Evolutionary conservation across 2,888 invertebrate genomes (phyloP).

Genomic region (Callimorpha dominula): DNA sequence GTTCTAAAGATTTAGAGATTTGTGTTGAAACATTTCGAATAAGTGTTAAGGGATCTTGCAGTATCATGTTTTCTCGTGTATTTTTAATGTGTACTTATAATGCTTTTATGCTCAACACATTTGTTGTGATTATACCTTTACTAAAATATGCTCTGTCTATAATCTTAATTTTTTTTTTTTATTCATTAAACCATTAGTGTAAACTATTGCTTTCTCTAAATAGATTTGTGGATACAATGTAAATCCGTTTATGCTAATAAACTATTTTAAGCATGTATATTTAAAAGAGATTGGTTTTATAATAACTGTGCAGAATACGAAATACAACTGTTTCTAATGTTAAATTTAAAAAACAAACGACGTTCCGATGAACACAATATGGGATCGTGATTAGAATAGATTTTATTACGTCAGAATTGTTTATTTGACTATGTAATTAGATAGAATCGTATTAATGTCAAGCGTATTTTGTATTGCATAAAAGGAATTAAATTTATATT

Average conservation of each 20-base stretch:
- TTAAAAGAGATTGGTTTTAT: slow-evolving; percentile 1
- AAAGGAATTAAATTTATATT: slow-evolving; percentile 12
- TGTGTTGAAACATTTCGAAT: not conserved
- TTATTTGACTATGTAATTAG: slow-evolving; percentile 36
- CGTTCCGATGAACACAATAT: slow-evolving; percentile 23
- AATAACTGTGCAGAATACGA: not conserved
- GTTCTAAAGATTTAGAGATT: not conserved
- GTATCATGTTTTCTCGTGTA: too few species aligned
- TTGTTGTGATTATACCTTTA: not conserved
- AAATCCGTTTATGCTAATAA: not conserved
- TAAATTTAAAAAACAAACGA: slow-evolving; percentile 32
- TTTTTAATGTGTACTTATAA: too few species aligned
- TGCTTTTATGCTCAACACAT: not conserved
- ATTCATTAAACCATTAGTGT: not conserved
- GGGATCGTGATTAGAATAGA: slow-evolving; percentile 39
- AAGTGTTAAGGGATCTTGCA: not conserved
- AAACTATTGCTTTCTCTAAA: not conserved
- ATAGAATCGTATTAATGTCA: slow-evolving; percentile 32
- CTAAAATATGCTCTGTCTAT: not conserved
- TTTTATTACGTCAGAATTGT: slow-evolving; percentile 32
- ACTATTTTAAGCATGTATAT: not conserved
- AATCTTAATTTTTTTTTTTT: not conserved
- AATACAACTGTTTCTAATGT: slow-evolving; percentile 13
- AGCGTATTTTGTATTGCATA: slow-evolving; percentile 12
- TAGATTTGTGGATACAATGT: not conserved